Percentiles rank a stretch among this genome's conserved stretches.
These are phyloP conservation scores for Oikopleura dioica DNA, from an alignment of 23 tunicate genomes.

Conservation along the genomic window DNA sequence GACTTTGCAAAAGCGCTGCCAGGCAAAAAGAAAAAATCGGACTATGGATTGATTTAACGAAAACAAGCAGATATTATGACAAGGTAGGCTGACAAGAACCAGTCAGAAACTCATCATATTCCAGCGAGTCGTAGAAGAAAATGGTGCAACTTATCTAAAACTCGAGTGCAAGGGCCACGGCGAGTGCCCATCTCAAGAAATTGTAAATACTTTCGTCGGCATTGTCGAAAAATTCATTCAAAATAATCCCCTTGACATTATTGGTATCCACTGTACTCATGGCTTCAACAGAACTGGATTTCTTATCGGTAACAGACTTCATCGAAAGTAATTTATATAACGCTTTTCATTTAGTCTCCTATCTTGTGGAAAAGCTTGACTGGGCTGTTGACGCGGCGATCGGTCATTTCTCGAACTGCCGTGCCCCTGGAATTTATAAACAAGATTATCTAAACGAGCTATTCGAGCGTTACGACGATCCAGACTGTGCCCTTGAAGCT, in stretches of 20 bases:
- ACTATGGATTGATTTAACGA: constrained; percentile 50
- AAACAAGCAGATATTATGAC: constrained; percentile 38
- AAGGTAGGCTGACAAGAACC: too few relatives aligned
- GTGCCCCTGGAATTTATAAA: constrained; percentile 81
- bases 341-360: constrained; percentile 18
- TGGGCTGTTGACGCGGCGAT: constrained; percentile 89
- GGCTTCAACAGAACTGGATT: constrained; percentile 91
- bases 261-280: constrained; percentile 90
- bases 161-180: constrained; percentile 79
- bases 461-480: constrained; percentile 42
- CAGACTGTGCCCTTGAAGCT: constrained; percentile 49
- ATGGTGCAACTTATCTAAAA: constrained; percentile 40
- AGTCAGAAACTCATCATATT: too few relatives aligned
- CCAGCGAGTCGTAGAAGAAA: constrained; percentile 12
- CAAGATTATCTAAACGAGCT: constrained; percentile 61
- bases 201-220: constrained; percentile 33
- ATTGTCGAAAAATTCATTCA: constrained; percentile 31
- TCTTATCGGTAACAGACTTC: constrained; percentile 22
- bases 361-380: constrained; percentile 58
- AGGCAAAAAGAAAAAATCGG: constrained; percentile 46
- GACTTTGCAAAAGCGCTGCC: constrained; percentile 30
- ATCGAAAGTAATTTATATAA: too few relatives aligned
- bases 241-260: constrained; percentile 29
- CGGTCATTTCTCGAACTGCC: constrained; percentile 35
- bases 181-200: constrained; percentile 71